Evolutionary conservation across 1,140 invertebrate species (phyloP), one percentile per base, ranked within the genome.

Genomic region (Tigriopus japonicus): DNA sequence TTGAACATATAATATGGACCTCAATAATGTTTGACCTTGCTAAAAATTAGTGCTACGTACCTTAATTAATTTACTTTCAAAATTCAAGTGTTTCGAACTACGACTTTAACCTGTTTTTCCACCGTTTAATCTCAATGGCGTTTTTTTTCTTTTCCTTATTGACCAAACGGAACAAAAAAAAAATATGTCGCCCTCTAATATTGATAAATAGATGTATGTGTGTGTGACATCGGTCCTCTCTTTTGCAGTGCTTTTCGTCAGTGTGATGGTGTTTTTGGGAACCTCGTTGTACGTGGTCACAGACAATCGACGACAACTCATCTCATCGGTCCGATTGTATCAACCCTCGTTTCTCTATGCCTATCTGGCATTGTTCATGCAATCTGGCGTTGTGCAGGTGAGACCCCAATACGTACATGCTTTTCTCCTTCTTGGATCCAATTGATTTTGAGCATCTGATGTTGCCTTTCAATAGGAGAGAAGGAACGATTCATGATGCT

Each of bases 261-360:
- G 83, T 68, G 84, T 85, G 67, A 71, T 88, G 52, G 82, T 85
- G 24, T 87, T 89, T 71, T 80, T 81, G 63, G 80, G 81, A 43
- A 83, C 84, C 56, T 85, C 84, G 58, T 80, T 80, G 43, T 78
- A 78, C 66, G 80, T 84, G 17, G 74, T 86, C 23, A 67, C 82
- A 53, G 73, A 74, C 61, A 67, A 69, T 55, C 69, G 71, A 49
- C 66, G 72, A 40, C 78, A 81, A 19, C 64, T 67, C 42, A 62
- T 69, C n/a, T 60, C 56, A 15, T 60, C 65, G 0, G 62, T 72
- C 19, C 66, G 69, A 9, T 76, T 85, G 19, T 81, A 80, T 64
- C 85, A 89, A 68, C 85, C 85, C 15, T 84, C 82, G 52, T 82
- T 88, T 62, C 75, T 90, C 6, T 90, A 88, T 76, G 85, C 82